Conservation (phyloP, 1,140 invertebrate species). For the Solen grandis region DNA sequence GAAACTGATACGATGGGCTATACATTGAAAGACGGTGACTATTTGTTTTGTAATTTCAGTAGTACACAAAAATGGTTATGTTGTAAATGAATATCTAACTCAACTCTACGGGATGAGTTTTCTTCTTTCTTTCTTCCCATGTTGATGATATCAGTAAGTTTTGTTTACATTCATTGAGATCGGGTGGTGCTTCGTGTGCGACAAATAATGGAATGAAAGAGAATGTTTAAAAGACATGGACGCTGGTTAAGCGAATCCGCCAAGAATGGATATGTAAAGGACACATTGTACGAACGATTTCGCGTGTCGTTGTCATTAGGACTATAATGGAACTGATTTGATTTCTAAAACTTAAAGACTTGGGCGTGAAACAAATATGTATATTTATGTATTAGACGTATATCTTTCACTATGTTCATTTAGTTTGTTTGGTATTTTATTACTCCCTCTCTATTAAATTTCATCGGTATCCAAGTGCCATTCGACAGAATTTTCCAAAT, state of each 20-base stretch:
- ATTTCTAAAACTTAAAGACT: no score
- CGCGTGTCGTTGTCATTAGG: background rate
- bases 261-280: constrained; percentile 31
- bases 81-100: constrained; percentile 20
- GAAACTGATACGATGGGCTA: constrained; percentile 1
- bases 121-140: constrained; percentile 2
- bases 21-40: background rate
- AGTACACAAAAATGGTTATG: no score
- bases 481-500: no score
- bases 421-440: no score
- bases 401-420: no score
- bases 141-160: constrained; percentile 27
- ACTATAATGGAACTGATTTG: constrained; percentile 4
- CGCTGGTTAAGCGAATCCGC: constrained; percentile 17
- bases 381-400: no score
- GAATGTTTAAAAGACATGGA: constrained; percentile 25
- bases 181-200: constrained; percentile 23
- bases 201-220: constrained; percentile 22
- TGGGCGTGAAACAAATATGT: no score
- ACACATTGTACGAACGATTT: constrained; percentile 19
- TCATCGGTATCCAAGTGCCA: no score
- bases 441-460: no score
- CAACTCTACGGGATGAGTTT: constrained; percentile 18
- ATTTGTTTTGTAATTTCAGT: constrained; percentile 16
- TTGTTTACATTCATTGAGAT: no score